Base-by-base conservation (phyloP, 2,888 invertebrate species). In the Phortica okadai region DNA sequence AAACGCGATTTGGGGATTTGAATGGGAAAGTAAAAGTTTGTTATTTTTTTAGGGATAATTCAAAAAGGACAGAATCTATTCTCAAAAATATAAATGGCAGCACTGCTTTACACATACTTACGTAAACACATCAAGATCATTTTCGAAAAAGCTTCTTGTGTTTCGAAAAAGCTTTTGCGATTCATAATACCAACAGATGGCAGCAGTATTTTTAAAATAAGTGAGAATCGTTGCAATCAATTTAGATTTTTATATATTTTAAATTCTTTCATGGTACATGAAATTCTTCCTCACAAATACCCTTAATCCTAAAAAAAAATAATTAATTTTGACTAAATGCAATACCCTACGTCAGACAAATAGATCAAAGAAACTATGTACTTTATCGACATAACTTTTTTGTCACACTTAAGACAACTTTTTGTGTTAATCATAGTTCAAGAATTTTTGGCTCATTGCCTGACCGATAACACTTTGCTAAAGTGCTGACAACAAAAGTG, bases 61-160 rank as follows among this genome's bases (percentile, higher is more conserved):
- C 59, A 3, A 25, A 58, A 58, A 58, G 58, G 5, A 58, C 33
- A 33, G 33, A 33, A 33, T 33, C 33, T 33, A 33, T 33, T 33
- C 3, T 33, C 2, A 33, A 33, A 33, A 33, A 5, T 33, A 2
- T 4, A 33, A 33, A 33, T 33, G 21, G 58, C 58, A 58, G 1
- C 58, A 14, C 58, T 16, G 21, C 5, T 58, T 6, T 14, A 7
- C 16, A 7, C 14, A 58, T 5, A 33, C 4, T 33, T 33, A 33
- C 33, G 21, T 21, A 33, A 2, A 33, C 33, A 33, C 33, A 33
- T 33, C 33, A 14, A 8, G 59, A 21, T 59, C 59, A 59, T 59
- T 16, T 82, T 80, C 84, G 86, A 82, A 86, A 88, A 85, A 82
- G 84, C 82, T 84, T 11, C 6, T 2, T 45, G 0, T 7, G n/a